These are phyloP conservation scores for Illadopsis cleaveri DNA, from an alignment of 2,113 vertebrate species.

Conservation along the genomic window DNA sequence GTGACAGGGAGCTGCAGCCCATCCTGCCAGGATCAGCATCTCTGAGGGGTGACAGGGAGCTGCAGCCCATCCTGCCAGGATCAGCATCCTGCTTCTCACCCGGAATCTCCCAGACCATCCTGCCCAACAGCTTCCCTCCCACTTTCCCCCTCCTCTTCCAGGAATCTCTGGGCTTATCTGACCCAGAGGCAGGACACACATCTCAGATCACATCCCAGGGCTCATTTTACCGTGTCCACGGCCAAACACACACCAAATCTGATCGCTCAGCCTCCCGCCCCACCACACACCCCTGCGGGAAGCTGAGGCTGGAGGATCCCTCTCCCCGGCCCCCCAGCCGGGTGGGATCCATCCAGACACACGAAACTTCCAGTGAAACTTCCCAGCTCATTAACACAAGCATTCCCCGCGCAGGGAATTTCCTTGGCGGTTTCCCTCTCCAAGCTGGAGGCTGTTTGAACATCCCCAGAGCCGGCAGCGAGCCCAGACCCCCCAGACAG, in stretches of 20 bases:
- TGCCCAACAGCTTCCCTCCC: neutral
- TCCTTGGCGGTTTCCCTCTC: fast-evolving
- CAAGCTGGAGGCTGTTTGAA: neutral
- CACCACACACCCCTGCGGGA: fast-evolving
- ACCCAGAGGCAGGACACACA: neutral
- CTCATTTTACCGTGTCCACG: fast-evolving
- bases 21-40: no score
- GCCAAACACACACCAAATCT: neutral
- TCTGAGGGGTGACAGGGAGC: neutral
- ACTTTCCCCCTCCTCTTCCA: neutral
- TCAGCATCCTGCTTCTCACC: neutral
- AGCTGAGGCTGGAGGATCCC: neutral
- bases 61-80: fast-evolving
- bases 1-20: no score
- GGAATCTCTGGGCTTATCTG: neutral
- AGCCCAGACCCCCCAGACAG: neutral
- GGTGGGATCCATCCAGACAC: neutral
- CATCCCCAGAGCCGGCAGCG: neutral
- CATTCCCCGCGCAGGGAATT: neutral
- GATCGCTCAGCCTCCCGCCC: neutral
- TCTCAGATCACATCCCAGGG: neutral
- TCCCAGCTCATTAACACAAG: neutral
- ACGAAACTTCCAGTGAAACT: neutral
- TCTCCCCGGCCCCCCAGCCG: neutral
- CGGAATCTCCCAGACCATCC: neutral